phyloP scores from a whole-genome alignment of 2,113 vertebrate genomes.

The Anguilla rostrata region DNA sequence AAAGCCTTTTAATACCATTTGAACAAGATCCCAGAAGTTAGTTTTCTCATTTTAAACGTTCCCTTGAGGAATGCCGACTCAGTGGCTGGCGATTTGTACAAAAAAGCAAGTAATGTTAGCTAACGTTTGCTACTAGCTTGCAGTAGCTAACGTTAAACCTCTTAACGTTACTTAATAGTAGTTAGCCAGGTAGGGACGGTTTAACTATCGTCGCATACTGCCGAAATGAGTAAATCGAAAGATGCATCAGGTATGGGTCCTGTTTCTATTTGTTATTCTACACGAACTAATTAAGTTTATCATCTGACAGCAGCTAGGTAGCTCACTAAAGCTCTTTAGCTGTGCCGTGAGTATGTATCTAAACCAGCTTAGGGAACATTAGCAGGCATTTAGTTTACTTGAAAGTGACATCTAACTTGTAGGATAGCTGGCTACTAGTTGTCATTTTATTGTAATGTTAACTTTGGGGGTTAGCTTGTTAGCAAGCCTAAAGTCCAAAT shows the following conservation, averaged over 20 bases:
- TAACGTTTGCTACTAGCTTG: not conserved
- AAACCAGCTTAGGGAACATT: too few species aligned
- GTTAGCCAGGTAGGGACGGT: not conserved
- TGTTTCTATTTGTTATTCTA: not conserved
- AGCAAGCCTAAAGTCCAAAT: too few species aligned
- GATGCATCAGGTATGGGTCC: slow-evolving; percentile 33
- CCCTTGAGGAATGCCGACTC: not conserved
- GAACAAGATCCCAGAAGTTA: too few species aligned
- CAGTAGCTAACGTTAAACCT: not conserved
- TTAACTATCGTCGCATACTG: not conserved
- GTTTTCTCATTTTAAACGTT: too few species aligned
- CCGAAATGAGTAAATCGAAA: slow-evolving; percentile 44
- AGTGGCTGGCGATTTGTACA: not conserved
- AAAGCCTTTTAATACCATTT: too few species aligned
- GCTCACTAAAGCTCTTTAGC: not conserved
- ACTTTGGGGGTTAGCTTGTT: not conserved
- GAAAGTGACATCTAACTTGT: not conserved
- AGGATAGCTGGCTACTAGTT: not conserved
- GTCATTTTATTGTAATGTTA: not conserved
- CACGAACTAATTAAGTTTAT: too few species aligned
- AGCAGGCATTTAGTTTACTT: not conserved
- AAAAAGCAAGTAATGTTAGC: not conserved
- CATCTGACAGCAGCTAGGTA: not conserved
- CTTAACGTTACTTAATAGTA: not conserved
- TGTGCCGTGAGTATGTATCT: too few species aligned